These are phyloP conservation scores for Rambutsinella grinnellia DNA, from an alignment of 2,888 invertebrate species.

Conservation along the genomic window DNA sequence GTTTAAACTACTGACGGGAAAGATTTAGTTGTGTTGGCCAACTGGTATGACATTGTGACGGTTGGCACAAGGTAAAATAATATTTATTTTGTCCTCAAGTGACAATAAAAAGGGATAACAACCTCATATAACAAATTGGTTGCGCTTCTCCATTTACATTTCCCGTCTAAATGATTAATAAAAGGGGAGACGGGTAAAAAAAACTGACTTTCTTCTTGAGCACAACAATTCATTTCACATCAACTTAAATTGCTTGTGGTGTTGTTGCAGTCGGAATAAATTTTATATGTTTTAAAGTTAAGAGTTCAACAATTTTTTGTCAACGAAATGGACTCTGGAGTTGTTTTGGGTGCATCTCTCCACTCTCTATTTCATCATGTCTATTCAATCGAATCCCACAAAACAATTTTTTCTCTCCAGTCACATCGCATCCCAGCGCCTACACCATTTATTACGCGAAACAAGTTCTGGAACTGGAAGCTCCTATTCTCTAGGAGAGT, in stretches of 20 bases:
- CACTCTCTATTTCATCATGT: neutral
- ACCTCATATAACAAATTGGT: constrained; percentile 32
- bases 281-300: neutral
- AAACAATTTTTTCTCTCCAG: neutral
- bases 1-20: neutral
- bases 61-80: neutral
- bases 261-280: neutral
- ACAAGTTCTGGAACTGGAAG: neutral
- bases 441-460: neutral
- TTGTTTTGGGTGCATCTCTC: constrained; percentile 8
- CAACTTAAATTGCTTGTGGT: neutral
- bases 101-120: constrained; percentile 21
- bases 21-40: neutral
- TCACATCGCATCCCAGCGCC: neutral
- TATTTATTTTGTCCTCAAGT: constrained; percentile 1
- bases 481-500: constrained; percentile 12
- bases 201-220: neutral
- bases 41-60: neutral
- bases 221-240: neutral
- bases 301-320: neutral
- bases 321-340: constrained; percentile 13
- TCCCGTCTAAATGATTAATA: neutral
- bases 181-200: constrained; percentile 10
- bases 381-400: constrained; percentile 1
- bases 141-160: neutral